Conservation (phyloP, 2,113 vertebrate species). For the Eleginops maclovinus region DNA sequence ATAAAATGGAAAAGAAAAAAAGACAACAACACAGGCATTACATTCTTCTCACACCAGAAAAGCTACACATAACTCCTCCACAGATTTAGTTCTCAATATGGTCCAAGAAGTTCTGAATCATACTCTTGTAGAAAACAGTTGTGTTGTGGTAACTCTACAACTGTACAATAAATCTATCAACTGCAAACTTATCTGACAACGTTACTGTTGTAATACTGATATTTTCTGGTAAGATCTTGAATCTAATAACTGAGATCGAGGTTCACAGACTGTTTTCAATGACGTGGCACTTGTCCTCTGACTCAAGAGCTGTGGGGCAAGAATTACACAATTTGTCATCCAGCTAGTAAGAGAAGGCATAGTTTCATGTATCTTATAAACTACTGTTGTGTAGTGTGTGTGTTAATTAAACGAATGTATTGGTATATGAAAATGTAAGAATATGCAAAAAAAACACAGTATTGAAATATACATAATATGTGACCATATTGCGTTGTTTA, state of each 20-base stretch:
- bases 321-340: constrained; percentile 41
- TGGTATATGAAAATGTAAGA: too few relatives aligned
- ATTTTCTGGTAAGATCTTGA: constrained; percentile 40
- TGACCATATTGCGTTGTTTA: too few relatives aligned
- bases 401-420: too few relatives aligned
- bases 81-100: neutral
- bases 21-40: constrained; percentile 2
- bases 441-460: too few relatives aligned
- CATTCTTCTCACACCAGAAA: constrained; percentile 10
- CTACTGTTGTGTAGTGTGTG: too few relatives aligned
- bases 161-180: constrained; percentile 3
- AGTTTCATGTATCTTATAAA: neutral
- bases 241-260: constrained; percentile 56
- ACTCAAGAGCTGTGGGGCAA: constrained; percentile 46
- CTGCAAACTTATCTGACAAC: constrained; percentile 17
- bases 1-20: neutral
- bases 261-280: constrained; percentile 54
- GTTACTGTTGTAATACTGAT: neutral
- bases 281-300: constrained; percentile 62
- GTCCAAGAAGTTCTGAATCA: neutral
- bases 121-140: neutral
- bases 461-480: too few relatives aligned
- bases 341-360: constrained; percentile 6
- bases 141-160: neutral
- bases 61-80: constrained; percentile 7